Conservation (phyloP, 1,140 invertebrate species). For the Paramacrobiotus metropolitanus region DNA sequence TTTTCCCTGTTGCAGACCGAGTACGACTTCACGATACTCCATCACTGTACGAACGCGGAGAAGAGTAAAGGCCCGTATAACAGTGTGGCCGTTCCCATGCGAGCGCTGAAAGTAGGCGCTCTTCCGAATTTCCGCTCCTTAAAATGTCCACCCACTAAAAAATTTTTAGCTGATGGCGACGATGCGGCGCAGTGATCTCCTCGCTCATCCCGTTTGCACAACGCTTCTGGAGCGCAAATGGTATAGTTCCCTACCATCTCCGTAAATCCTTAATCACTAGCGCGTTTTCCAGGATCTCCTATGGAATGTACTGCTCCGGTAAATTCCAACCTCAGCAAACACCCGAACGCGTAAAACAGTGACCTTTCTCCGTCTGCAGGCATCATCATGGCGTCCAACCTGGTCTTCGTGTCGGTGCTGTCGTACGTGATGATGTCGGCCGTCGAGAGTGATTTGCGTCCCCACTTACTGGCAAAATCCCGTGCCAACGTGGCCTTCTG, state of each 20-base stretch:
- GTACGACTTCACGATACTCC: background rate
- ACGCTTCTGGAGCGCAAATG: background rate
- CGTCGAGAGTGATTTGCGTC: background rate
- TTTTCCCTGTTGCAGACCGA: too few relatives aligned
- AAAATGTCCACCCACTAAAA: background rate
- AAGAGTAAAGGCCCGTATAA: background rate
- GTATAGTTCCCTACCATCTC: background rate
- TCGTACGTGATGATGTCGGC: background rate
- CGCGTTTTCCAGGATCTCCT: background rate
- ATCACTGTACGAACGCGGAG: background rate
- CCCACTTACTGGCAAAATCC: background rate
- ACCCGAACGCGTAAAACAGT: too few relatives aligned
- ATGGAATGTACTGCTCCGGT: constrained; percentile 3
- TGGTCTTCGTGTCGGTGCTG: background rate
- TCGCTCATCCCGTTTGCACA: background rate
- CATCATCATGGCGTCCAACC: background rate
- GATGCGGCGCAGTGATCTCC: background rate
- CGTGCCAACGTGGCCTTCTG: background rate
- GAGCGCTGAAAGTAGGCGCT: background rate
- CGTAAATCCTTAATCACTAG: background rate
- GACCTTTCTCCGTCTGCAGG: background rate
- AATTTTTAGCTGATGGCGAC: background rate
- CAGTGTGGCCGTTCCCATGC: background rate
- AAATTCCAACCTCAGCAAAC: background rate
- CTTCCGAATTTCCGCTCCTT: too few relatives aligned